Percentiles rank a stretch among this genome's conserved stretches.
phyloP scores from a whole-genome alignment of 1,140 invertebrate genomes.

The Pteromalus puparum region DNA sequence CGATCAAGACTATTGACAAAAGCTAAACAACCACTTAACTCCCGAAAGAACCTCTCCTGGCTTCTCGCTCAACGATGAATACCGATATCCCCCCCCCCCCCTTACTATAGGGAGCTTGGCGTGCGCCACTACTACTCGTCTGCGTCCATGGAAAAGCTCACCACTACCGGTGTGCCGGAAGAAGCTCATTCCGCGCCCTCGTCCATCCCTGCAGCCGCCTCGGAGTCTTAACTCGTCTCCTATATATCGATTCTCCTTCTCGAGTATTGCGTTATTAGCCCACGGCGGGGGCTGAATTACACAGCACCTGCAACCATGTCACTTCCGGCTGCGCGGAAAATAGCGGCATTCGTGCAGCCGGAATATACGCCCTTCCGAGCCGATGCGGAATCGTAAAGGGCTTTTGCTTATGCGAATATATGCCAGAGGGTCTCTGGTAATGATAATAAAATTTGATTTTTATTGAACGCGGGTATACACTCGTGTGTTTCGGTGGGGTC shows the following conservation, averaged over 20 bases:
- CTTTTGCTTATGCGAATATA: too few species aligned
- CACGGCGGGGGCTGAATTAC: slow-evolving; percentile 39
- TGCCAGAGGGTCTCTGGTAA: neutral
- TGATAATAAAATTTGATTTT: too few species aligned
- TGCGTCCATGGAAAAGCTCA: neutral
- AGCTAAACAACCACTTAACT: too few species aligned
- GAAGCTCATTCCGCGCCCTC: slow-evolving; percentile 4
- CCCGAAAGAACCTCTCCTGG: too few species aligned
- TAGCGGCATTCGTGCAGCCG: too few species aligned
- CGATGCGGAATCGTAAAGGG: neutral
- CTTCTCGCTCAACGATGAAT: too few species aligned
- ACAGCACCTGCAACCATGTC: slow-evolving; percentile 47
- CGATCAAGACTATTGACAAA: too few species aligned
- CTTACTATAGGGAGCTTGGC: too few species aligned
- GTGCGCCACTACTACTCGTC: too few species aligned
- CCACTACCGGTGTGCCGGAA: neutral
- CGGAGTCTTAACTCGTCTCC: slow-evolving; percentile 53
- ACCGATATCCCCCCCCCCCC: too few species aligned
- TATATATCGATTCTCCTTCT: slow-evolving; percentile 51
- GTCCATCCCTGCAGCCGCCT: too few species aligned
- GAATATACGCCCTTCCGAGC: neutral
- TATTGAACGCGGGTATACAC: slow-evolving; percentile 9
- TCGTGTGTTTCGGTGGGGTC: too few species aligned
- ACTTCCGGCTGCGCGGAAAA: slow-evolving; percentile 41
- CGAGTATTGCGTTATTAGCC: slow-evolving; percentile 56